Evolutionary conservation across 2,797 vertebrate species (phyloP).

Genomic region (Limosa lapponica): DNA sequence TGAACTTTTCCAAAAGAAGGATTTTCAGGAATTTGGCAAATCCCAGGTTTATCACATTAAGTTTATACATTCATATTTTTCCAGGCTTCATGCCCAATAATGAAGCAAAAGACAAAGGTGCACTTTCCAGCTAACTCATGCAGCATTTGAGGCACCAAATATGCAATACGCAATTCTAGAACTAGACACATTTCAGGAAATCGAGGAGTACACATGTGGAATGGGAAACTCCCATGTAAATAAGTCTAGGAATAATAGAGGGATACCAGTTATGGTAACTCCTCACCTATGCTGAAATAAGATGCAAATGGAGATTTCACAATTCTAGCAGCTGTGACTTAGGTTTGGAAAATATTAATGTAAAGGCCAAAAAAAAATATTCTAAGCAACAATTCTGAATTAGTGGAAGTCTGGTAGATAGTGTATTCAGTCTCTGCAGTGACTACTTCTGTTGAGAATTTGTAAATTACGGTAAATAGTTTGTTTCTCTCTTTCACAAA

Average conservation of each 20-base stretch:
- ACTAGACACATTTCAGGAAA: background rate
- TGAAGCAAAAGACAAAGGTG: background rate
- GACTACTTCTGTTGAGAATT: background rate
- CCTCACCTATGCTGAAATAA: background rate
- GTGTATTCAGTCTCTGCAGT: background rate
- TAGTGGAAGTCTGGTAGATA: background rate
- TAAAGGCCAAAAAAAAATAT: background rate
- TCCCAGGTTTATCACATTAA: background rate
- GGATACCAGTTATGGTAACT: background rate
- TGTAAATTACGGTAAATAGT: background rate
- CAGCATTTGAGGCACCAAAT: background rate
- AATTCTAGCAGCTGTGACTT: background rate
- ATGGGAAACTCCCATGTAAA: background rate
- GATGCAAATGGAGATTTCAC: background rate
- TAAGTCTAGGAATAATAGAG: background rate
- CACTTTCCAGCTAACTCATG: background rate
- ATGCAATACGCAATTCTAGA: background rate
- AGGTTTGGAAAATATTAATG: background rate
- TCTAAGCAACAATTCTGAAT: background rate
- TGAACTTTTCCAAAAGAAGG: background rate
- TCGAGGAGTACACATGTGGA: background rate
- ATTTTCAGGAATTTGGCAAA: background rate
- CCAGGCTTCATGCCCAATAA: background rate
- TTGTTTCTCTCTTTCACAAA: background rate
- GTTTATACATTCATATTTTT: background rate